phyloP scores from a whole-genome alignment of 2,888 invertebrate genomes.

The Synergus itoensis region DNA sequence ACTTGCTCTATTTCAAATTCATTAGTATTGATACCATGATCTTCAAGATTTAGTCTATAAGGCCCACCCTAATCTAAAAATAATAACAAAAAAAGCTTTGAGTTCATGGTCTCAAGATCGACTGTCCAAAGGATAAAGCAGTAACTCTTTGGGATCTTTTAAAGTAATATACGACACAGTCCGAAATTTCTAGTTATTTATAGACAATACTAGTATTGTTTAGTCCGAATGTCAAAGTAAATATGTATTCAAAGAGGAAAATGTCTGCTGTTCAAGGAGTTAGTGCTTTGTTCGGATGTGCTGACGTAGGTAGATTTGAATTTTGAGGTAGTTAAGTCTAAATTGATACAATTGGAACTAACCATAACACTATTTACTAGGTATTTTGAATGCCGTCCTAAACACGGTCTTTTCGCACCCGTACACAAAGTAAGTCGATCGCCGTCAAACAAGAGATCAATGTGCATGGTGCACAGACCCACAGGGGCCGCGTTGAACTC shows the following conservation, averaged over 20 bases:
- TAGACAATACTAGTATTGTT: too few relatives aligned
- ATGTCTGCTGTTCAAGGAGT: not conserved
- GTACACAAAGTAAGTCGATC: constrained; percentile 93
- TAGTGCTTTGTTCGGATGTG: not conserved
- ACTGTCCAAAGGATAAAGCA: not conserved
- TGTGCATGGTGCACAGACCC: constrained; percentile 82
- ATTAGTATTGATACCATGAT: not conserved
- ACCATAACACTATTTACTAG: constrained; percentile 79
- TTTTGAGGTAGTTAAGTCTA: not conserved
- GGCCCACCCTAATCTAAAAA: too few relatives aligned
- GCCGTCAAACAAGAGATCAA: constrained; percentile 85
- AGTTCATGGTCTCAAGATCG: not conserved
- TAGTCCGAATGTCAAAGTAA: too few relatives aligned
- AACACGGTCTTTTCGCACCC: constrained; percentile 96
- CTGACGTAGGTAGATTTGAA: not conserved
- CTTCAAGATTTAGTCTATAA: not conserved
- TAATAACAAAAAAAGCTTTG: not conserved
- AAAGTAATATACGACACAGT: not conserved
- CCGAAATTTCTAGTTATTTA: too few relatives aligned
- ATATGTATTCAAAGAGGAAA: too few relatives aligned
- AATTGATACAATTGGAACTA: not conserved
- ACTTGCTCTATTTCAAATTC: constrained; percentile 8
- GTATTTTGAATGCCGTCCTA: constrained; percentile 95
- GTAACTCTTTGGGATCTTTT: not conserved
- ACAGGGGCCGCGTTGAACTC: constrained; percentile 81